Evolutionary conservation across 2,113 vertebrate genomes (phyloP).

Genomic region (Tachuris rubrigastra): DNA sequence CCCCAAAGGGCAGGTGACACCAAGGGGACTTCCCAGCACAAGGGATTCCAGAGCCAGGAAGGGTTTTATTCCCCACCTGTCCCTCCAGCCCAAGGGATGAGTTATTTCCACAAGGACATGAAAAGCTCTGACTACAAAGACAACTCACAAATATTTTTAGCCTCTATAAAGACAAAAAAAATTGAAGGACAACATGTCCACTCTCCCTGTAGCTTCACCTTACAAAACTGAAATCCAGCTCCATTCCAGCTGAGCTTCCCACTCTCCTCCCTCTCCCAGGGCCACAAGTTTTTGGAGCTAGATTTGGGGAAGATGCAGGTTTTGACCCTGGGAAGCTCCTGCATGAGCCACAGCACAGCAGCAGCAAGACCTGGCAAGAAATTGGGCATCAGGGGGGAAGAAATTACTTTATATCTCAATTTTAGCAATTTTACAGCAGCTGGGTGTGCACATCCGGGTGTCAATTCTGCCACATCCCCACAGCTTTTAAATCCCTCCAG

Average conservation of each 20-base stretch:
- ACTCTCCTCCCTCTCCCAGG: not conserved
- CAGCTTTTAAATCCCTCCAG: not conserved
- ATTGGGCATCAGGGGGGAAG: accelerated
- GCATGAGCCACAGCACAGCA: accelerated
- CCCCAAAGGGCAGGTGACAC: not conserved
- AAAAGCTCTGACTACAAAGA: not conserved
- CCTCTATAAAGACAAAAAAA: not conserved
- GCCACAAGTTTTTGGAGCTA: not conserved
- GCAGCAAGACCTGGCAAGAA: not conserved
- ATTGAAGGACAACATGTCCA: not conserved
- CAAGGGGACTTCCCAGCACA: not conserved
- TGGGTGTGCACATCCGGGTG: no score
- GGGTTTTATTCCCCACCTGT: not conserved
- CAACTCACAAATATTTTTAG: accelerated
- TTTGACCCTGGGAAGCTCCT: not conserved
- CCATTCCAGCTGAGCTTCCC: not conserved
- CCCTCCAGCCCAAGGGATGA: not conserved
- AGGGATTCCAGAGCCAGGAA: not conserved
- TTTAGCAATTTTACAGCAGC: not conserved
- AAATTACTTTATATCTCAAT: accelerated
- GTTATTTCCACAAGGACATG: not conserved
- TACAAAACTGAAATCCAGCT: not conserved
- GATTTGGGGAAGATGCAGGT: not conserved
- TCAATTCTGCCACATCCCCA: accelerated
- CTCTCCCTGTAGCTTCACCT: not conserved